A percentile compares a stretch with the other conserved stretches of the same genome.
Conservation (phyloP, 92 coral and sea anemone species). For the Umimayanthus kanabou region DNA sequence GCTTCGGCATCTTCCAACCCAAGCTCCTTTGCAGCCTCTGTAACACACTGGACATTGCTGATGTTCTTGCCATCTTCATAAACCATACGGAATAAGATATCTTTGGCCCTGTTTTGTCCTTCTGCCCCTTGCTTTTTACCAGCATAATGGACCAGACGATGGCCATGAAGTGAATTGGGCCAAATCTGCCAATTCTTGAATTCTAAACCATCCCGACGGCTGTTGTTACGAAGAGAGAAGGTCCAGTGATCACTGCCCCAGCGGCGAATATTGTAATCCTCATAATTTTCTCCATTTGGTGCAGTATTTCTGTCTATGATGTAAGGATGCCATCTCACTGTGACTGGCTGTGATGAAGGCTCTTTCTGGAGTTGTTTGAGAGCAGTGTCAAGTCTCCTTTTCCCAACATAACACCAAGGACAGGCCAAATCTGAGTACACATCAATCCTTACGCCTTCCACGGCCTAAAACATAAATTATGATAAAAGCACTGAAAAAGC, state of each 20-base stretch:
- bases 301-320: constrained; percentile 76
- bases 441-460: constrained; percentile 50
- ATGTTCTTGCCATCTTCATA: constrained; percentile 83
- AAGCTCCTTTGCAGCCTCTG: constrained; percentile 72
- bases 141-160: constrained; percentile 72
- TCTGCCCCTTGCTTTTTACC: constrained; percentile 66
- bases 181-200: constrained; percentile 81
- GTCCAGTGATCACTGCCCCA: constrained; percentile 93
- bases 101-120: constrained; percentile 72
- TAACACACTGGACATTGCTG: constrained; percentile 61
- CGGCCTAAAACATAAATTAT: not conserved
- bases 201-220: constrained; percentile 69
- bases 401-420: constrained; percentile 89
- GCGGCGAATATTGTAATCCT: constrained; percentile 40
- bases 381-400: constrained; percentile 73
- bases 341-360: constrained; percentile 27
- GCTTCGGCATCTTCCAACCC: constrained; percentile 59
- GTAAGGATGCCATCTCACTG: constrained; percentile 80
- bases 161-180: constrained; percentile 82
- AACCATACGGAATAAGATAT: constrained; percentile 75
- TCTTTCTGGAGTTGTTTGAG: constrained; percentile 49
- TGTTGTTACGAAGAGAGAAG: constrained; percentile 62
- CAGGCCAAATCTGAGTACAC: constrained; percentile 82
- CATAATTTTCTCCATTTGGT: constrained; percentile 70
- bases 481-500: not conserved